These are phyloP conservation scores for Temnothorax unifasciatus DNA, from an alignment of 2,888 invertebrate species.

Conservation along the genomic window DNA sequence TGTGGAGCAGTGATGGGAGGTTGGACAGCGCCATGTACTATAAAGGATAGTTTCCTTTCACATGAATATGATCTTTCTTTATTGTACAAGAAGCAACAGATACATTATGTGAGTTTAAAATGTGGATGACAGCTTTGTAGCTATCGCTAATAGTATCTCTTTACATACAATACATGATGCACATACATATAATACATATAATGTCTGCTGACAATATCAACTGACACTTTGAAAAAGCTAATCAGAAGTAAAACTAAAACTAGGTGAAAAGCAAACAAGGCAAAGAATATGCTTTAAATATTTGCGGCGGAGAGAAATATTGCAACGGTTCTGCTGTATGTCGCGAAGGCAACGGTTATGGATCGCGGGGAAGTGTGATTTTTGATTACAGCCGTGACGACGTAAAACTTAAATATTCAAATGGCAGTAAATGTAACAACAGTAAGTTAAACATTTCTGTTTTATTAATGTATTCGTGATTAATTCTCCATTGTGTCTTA, in stretches of 20 bases:
- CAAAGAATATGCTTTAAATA: slow-evolving; percentile 75
- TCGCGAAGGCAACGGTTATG: slow-evolving; percentile 75
- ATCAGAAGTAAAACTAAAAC: slow-evolving; percentile 37
- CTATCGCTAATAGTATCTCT: not conserved
- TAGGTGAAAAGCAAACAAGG: slow-evolving; percentile 72
- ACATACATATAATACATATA: not conserved
- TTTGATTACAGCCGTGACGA: slow-evolving; percentile 77
- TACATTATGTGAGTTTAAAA: slow-evolving; percentile 73
- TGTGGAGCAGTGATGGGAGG: slow-evolving; percentile 76
- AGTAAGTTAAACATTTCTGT: slow-evolving; percentile 69
- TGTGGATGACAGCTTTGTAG: not conserved
- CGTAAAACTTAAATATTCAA: slow-evolving; percentile 76
- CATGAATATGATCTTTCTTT: slow-evolving; percentile 76
- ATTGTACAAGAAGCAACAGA: slow-evolving; percentile 63
- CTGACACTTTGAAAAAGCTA: not conserved
- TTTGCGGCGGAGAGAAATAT: slow-evolving; percentile 74
- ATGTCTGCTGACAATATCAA: not conserved
- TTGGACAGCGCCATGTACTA: slow-evolving; percentile 75
- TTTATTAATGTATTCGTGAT: not conserved
- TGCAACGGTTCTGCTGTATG: slow-evolving; percentile 80
- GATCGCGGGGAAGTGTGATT: slow-evolving; percentile 75
- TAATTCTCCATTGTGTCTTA: slow-evolving; percentile 40
- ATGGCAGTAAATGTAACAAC: slow-evolving; percentile 76
- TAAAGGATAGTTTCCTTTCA: slow-evolving; percentile 74
- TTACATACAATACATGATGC: not conserved